These are phyloP conservation scores for Phalacrocorax pelagicus DNA, from an alignment of 2,113 vertebrate genomes.

Conservation along the genomic window DNA sequence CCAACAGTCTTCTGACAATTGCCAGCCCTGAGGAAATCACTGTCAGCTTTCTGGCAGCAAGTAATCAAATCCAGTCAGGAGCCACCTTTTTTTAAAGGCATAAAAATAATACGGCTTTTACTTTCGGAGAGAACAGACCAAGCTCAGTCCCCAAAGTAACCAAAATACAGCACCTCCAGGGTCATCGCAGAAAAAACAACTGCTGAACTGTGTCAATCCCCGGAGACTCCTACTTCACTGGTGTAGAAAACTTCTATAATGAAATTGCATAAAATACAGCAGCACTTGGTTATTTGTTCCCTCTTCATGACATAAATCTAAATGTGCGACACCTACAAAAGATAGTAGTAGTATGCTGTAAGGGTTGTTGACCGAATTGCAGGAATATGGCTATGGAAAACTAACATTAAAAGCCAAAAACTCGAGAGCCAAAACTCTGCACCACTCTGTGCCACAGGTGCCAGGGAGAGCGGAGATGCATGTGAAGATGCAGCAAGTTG, in stretches of 20 bases:
- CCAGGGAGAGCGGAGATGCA: not conserved
- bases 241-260: not conserved
- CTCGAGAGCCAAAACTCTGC: not conserved
- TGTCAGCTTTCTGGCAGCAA: not conserved
- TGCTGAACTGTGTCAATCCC: not conserved
- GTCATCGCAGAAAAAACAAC: not conserved
- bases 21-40: not conserved
- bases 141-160: not conserved
- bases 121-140: not conserved
- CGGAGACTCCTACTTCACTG: not conserved
- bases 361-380: not conserved
- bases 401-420: not conserved
- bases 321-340: fast-evolving
- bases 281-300: not conserved
- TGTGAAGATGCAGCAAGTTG: not conserved
- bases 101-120: not conserved
- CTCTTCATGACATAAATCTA: not conserved
- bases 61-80: not conserved
- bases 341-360: fast-evolving
- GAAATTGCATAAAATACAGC: not conserved
- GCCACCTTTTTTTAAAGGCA: not conserved
- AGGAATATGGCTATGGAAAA: not conserved
- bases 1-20: not conserved
- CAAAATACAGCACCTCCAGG: not conserved
- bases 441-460: fast-evolving